These are phyloP conservation scores for Lepus europaeus DNA, from an alignment of 2,113 vertebrate genomes.

Conservation along the genomic window DNA sequence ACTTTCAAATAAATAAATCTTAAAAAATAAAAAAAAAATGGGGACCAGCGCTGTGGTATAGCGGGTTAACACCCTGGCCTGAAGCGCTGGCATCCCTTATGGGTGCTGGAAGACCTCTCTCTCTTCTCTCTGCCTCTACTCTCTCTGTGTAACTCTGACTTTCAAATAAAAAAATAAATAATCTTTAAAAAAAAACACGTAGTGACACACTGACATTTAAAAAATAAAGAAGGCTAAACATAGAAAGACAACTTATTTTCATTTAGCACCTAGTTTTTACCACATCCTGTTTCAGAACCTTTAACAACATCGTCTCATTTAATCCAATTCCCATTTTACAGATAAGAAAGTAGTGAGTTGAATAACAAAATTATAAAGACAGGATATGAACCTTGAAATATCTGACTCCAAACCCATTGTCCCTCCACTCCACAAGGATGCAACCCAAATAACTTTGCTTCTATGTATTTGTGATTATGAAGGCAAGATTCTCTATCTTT, in stretches of 20 bases:
- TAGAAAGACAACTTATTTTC: not conserved
- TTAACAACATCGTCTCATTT: not conserved
- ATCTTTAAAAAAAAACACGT: no score
- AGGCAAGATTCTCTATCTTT: not conserved
- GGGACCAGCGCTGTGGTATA: no score
- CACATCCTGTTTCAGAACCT: not conserved
- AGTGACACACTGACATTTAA: no score
- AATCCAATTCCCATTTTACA: not conserved
- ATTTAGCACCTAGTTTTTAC: slow-evolving; percentile 22
- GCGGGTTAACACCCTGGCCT: no score
- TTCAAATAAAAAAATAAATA: no score
- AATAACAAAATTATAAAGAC: not conserved
- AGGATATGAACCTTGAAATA: not conserved
- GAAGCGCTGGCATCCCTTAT: no score
- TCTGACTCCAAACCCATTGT: not conserved
- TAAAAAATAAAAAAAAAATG: no score
- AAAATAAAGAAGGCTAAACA: not conserved
- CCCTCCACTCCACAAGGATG: not conserved
- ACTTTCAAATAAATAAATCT: no score
- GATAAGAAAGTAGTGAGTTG: not conserved
- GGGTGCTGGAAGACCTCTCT: no score
- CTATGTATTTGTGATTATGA: not conserved
- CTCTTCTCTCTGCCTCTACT: no score
- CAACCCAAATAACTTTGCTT: not conserved
- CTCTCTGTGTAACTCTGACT: no score